Evolutionary conservation across 2,888 invertebrate species (phyloP).

Genomic region (Drosophila neutralis): DNA sequence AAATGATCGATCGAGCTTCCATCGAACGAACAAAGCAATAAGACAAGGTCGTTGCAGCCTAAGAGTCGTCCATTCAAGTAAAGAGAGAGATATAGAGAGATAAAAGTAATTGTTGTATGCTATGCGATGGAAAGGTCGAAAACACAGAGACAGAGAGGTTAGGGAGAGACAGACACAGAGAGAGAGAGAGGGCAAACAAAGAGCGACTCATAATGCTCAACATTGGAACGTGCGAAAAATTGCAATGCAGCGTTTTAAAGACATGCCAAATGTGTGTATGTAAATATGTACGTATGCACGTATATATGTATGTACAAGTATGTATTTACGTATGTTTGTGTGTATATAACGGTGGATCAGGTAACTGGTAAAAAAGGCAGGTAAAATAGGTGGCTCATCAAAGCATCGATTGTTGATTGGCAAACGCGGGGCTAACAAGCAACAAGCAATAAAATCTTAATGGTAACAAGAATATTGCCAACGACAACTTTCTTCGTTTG

Average conservation of each 20-base stretch:
- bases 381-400: conserved; percentile 3
- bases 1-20: conserved; percentile 65
- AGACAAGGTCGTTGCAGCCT: conserved; percentile 68
- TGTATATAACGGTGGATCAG: conserved; percentile 15
- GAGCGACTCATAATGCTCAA: conserved; percentile 2
- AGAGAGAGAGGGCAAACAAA: conserved; percentile 2
- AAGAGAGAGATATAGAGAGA: conserved; percentile 30
- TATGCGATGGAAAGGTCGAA: conserved; percentile 32
- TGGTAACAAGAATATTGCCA: conserved; percentile 21
- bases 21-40: conserved; percentile 48
- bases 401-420: conserved; percentile 33
- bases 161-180: neutral
- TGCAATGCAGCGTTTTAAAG: conserved; percentile 53
- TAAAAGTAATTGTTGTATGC: conserved; percentile 7
- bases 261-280: conserved; percentile 1
- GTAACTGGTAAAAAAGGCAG: conserved; percentile 42
- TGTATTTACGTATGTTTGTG: neutral
- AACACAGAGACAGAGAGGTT: conserved; percentile 1
- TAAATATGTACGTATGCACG: neutral
- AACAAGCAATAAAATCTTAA: conserved; percentile 19
- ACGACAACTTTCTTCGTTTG: conserved; percentile 18
- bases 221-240: conserved; percentile 69
- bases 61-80: conserved; percentile 15
- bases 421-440: neutral
- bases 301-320: neutral